Base-by-base conservation (phyloP, 2,797 vertebrate genomes). In the Tiaroga cobitis region DNA sequence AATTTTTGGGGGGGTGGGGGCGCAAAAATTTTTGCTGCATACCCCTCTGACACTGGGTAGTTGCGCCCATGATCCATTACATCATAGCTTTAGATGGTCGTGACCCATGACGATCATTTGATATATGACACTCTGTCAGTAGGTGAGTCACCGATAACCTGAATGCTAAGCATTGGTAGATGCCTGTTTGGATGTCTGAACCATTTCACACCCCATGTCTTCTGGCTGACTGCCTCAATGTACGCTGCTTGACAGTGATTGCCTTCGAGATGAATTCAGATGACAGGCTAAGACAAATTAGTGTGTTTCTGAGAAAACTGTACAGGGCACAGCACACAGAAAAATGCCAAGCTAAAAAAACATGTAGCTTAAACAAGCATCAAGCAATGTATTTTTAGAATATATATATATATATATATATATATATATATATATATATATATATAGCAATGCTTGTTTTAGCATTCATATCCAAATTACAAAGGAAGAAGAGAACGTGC, bases 401-500 rank as follows among this genome's bases (percentile, higher is more conserved):
- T 63, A 84, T 41, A 11, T 10, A 10, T 41, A 8, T 39, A 8
- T 39, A 39, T 39, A 41, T 9, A 41, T 41, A 41, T 41, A 11
- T 43, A 11, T 41, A 37, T 37, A 37, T 5, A 37, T 37, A 37
- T 37, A 37, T 37, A 8, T 39, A 8, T 39, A 39, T 2, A 8
- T 0, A 43, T 78, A 54, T 24, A 56, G 61, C 74, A 83, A 41
- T 29, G 0, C 68, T 90, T 90, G 87, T 91, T 87, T 76, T 59
- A 89, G 86, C 19, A 54, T 68, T 37, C 83, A 82, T 84, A 43
- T 88, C 87, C 13, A 61, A 34, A 82, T n/a, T 26, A 63, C 37
- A 67, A 49, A 32, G 4, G 21, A 46, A 75, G 11, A 82, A 63
- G 29, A 89, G 85, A 86, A 87, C 80, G 88, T 91, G 89, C 88